phyloP scores from a whole-genome alignment of 2,797 vertebrate genomes.

The Myotis daubentonii region DNA sequence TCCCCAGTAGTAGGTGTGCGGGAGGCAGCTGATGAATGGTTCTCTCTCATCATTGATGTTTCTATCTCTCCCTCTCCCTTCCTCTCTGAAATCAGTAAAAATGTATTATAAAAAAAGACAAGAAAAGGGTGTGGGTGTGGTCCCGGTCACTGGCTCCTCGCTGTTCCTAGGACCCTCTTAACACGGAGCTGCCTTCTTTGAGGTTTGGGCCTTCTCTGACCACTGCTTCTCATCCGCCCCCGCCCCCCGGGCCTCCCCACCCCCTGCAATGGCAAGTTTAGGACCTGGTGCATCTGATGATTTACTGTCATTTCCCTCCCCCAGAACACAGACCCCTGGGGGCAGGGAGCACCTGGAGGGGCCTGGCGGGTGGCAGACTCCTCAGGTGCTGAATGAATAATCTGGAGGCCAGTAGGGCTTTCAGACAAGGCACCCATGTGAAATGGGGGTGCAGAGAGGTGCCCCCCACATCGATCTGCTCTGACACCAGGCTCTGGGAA shows the following conservation, averaged over 20 bases:
- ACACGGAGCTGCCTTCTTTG: background rate
- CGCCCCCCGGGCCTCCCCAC: background rate
- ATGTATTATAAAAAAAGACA: no score
- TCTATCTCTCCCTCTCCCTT: no score
- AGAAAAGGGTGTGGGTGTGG: rapidly evolving
- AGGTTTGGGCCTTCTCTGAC: no score
- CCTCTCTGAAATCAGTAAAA: no score
- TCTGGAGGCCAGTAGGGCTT: background rate
- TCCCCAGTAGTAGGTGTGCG: no score
- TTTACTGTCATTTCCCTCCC: background rate
- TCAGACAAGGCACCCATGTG: background rate
- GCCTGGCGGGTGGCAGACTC: background rate
- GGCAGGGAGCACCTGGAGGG: background rate
- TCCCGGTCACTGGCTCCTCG: background rate
- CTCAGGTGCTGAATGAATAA: background rate
- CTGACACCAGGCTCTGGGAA: background rate
- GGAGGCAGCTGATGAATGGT: no score
- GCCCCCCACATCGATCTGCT: background rate
- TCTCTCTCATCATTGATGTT: no score
- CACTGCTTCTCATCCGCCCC: background rate
- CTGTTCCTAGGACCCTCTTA: background rate
- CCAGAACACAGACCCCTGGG: background rate
- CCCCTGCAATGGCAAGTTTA: rapidly evolving
- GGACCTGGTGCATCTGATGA: background rate
- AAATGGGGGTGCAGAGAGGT: background rate